A percentile compares a stretch with the other conserved stretches of the same genome.
These are phyloP conservation scores for Elysia chlorotica DNA, from an alignment of 1,140 invertebrate genomes.

Conservation along the genomic window DNA sequence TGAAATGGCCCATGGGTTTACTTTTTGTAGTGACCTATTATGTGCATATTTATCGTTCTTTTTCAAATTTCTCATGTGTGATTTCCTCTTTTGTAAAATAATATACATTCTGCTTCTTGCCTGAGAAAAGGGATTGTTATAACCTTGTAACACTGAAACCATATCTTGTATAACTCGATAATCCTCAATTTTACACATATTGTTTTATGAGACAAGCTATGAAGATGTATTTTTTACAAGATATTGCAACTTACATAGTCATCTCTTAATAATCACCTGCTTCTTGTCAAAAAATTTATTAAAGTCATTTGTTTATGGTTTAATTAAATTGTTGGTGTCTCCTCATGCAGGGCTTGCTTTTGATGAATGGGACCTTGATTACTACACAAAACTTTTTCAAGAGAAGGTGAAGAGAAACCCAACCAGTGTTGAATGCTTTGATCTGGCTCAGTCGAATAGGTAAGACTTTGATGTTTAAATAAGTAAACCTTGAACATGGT, in stretches of 20 bases:
- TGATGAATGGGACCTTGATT: conserved; percentile 64
- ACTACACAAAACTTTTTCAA: conserved; percentile 65
- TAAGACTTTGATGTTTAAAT: conserved; percentile 32
- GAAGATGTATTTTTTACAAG: not conserved
- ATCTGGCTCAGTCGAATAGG: conserved; percentile 96
- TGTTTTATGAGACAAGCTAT: not conserved
- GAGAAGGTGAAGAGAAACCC: conserved; percentile 86
- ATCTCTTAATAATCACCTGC: not conserved
- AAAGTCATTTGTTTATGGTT: not conserved
- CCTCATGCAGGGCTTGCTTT: conserved; percentile 59
- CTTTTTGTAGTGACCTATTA: no score
- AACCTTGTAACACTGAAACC: not conserved
- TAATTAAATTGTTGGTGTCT: not conserved
- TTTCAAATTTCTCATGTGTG: no score
- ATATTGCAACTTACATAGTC: not conserved
- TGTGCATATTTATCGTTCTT: no score
- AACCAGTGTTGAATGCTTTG: conserved; percentile 96
- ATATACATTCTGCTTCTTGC: no score
- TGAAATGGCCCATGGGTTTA: no score
- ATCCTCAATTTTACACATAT: not conserved
- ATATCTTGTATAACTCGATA: not conserved
- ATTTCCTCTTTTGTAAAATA: no score
- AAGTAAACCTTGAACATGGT: no score
- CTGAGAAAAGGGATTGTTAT: no score
- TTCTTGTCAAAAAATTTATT: not conserved